Percentiles rank a stretch among this genome's conserved stretches.
These are phyloP conservation scores for Puffinus mauretanicus DNA, from an alignment of 2,113 vertebrate species.

Conservation along the genomic window DNA sequence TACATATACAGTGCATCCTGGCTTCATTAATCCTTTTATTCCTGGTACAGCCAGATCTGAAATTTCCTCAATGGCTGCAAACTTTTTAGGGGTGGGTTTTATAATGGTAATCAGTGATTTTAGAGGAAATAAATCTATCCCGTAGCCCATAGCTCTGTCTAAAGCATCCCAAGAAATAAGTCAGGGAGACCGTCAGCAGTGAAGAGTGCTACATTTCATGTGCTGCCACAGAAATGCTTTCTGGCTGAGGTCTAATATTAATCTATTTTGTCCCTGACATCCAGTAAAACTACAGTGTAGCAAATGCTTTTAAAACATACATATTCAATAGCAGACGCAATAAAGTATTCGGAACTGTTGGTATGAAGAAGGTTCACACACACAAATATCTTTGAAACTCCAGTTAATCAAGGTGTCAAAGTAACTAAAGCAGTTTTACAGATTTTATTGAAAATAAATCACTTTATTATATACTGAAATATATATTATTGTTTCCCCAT, in stretches of 20 bases:
- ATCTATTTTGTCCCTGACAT: slow-evolving; percentile 61
- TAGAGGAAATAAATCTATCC: slow-evolving; percentile 32
- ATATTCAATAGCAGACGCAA: slow-evolving; percentile 59
- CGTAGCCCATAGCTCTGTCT: background rate
- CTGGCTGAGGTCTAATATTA: slow-evolving; percentile 59
- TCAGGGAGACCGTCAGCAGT: slow-evolving; percentile 13
- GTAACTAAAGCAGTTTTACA: slow-evolving; percentile 75
- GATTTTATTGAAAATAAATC: slow-evolving; percentile 79
- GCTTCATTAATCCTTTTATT: background rate
- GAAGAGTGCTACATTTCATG: slow-evolving; percentile 59
- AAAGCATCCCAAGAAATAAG: slow-evolving; percentile 57
- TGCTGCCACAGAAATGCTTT: slow-evolving; percentile 57
- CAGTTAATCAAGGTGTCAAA: slow-evolving; percentile 78
- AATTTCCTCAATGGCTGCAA: background rate
- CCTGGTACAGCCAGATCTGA: background rate
- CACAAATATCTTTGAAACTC: slow-evolving; percentile 69
- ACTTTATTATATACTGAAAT: slow-evolving; percentile 74
- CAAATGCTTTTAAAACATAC: slow-evolving; percentile 58
- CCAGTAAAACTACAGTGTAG: slow-evolving; percentile 60
- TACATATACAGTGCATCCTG: background rate
- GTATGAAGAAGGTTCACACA: slow-evolving; percentile 48
- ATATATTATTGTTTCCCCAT: slow-evolving; percentile 66
- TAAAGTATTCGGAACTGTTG: slow-evolving; percentile 50
- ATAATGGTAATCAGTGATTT: slow-evolving; percentile 32
- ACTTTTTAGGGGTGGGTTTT: slow-evolving; percentile 22